phyloP scores from a whole-genome alignment of 2,113 vertebrate species.

The Myodes glareolus region DNA sequence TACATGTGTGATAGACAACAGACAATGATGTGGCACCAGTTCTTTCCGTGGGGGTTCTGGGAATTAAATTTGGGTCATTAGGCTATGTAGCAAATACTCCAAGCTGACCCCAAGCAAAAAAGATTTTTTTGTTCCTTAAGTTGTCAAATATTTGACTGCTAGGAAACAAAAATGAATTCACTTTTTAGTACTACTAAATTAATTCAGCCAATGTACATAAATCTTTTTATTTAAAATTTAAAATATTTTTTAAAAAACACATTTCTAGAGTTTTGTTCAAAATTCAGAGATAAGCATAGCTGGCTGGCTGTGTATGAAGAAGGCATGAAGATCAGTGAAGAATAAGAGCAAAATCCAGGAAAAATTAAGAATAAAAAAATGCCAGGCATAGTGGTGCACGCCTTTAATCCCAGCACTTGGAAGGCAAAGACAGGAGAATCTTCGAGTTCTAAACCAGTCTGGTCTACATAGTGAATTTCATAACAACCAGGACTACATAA shows the following conservation, averaged over 20 bases:
- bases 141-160: conserved; percentile 28
- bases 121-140: not conserved
- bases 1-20: not conserved
- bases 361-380: not conserved
- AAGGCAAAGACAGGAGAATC: not conserved
- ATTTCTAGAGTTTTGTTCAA: conserved; percentile 12
- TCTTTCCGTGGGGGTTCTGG: not conserved
- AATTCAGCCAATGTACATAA: conserved; percentile 38
- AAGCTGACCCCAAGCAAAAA: not conserved
- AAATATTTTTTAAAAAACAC: not conserved
- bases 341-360: not conserved
- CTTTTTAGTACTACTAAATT: conserved; percentile 27
- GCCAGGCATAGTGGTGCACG: not conserved
- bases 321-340: not conserved
- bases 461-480: not conserved
- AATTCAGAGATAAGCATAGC: not conserved
- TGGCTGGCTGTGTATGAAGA: not conserved
- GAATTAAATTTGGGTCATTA: not conserved
- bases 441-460: not conserved
- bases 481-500: not conserved
- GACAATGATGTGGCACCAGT: not conserved
- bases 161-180: conserved; percentile 17
- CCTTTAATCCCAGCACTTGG: not conserved
- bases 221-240: too few species aligned
- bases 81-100: not conserved